phyloP scores from a whole-genome alignment of 1,140 invertebrate species.

The Camponotus floridanus region DNA sequence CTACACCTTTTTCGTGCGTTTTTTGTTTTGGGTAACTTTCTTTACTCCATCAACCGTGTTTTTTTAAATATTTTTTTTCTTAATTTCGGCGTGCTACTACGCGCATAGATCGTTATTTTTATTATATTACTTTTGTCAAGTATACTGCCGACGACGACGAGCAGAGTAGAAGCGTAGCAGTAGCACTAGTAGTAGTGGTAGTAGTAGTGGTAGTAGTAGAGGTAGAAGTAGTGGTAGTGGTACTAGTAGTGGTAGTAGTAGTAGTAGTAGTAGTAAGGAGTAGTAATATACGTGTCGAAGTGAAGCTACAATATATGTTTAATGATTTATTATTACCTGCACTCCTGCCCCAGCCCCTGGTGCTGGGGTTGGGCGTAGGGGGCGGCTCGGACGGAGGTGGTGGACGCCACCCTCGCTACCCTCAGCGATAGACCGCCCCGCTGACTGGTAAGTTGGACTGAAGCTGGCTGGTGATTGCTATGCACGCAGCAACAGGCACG shows the following conservation, averaged over 20 bases:
- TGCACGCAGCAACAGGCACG: slow-evolving; percentile 83
- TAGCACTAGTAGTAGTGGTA: slow-evolving; percentile 64
- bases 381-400: slow-evolving; percentile 86
- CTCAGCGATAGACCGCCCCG: slow-evolving; percentile 85
- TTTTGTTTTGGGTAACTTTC: slow-evolving; percentile 75
- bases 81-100: slow-evolving; percentile 75
- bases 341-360: slow-evolving; percentile 85
- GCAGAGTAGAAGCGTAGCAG: slow-evolving; percentile 72
- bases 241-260: slow-evolving; percentile 45
- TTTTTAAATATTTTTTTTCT: slow-evolving; percentile 72
- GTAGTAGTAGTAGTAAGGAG: slow-evolving; percentile 42
- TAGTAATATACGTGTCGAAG: slow-evolving; percentile 71
- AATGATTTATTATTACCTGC: slow-evolving; percentile 83
- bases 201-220: slow-evolving; percentile 11
- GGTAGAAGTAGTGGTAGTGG: slow-evolving; percentile 12
- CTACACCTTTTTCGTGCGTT: slow-evolving; percentile 84
- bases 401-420: slow-evolving; percentile 87
- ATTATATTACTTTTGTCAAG: slow-evolving; percentile 63
- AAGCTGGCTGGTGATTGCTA: slow-evolving; percentile 78
- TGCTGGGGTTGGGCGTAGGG: slow-evolving; percentile 86
- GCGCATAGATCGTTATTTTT: slow-evolving; percentile 65
- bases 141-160: slow-evolving; percentile 70
- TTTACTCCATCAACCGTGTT: slow-evolving; percentile 72
- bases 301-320: slow-evolving; percentile 75
- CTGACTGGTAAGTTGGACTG: slow-evolving; percentile 84